Evolutionary conservation across 2,113 vertebrate genomes (phyloP).

Genomic region (Quiscalus mexicanus): DNA sequence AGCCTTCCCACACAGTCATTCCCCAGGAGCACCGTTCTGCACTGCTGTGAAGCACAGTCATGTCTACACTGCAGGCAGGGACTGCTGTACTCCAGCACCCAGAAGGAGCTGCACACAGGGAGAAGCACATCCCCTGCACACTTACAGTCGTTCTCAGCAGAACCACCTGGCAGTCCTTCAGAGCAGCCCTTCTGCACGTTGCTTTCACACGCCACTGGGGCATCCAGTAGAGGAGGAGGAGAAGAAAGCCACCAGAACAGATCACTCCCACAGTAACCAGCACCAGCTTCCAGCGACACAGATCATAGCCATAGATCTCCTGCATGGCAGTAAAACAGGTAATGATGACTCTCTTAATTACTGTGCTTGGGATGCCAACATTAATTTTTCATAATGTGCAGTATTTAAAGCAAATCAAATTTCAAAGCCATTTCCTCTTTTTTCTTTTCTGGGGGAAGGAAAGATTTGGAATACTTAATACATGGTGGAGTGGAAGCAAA

Average conservation of each 20-base stretch:
- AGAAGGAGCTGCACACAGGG: background rate
- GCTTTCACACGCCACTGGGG: conserved; percentile 96
- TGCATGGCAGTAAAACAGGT: conserved; percentile 48
- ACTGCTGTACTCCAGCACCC: background rate
- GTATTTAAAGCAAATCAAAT: background rate
- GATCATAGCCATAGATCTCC: conserved; percentile 90
- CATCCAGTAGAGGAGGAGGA: conserved; percentile 98
- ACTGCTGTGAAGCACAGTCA: background rate
- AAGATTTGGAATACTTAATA: background rate
- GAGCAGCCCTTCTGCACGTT: conserved; percentile 82
- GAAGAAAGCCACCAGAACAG: conserved; percentile 92
- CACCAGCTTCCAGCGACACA: conserved; percentile 90
- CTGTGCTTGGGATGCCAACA: background rate
- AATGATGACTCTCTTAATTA: background rate
- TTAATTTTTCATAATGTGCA: background rate
- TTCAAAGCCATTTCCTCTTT: background rate
- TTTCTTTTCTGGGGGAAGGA: background rate
- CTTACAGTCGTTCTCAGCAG: conserved; percentile 91
- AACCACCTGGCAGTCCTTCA: conserved; percentile 88
- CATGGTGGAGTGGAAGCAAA: background rate
- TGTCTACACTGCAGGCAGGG: background rate
- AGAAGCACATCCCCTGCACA: background rate
- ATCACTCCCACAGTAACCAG: conserved; percentile 86
- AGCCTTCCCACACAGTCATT: background rate
- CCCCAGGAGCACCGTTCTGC: background rate